A percentile compares a stretch with the other conserved stretches of the same genome.
These are phyloP conservation scores for Poeciliopsis occidentalis DNA, from an alignment of 2,113 vertebrate species.

Conservation along the genomic window DNA sequence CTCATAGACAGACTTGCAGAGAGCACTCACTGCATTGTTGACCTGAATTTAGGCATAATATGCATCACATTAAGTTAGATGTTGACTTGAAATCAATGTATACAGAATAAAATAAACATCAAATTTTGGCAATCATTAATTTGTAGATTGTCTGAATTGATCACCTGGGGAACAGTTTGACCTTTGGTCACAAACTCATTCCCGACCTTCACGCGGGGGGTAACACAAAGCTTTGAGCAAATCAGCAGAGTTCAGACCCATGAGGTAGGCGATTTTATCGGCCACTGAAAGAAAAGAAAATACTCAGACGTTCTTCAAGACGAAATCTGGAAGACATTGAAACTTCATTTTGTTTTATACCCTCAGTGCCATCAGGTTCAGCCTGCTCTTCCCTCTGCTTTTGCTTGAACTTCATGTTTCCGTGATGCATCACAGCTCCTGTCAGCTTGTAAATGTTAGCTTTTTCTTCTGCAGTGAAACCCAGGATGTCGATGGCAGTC, in stretches of 20 bases:
- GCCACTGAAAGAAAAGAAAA: conserved; percentile 66
- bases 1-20: conserved; percentile 79
- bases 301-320: not conserved
- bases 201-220: conserved; percentile 82
- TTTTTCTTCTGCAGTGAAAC: conserved; percentile 88
- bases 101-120: not conserved
- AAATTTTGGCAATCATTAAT: not conserved
- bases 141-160: not conserved
- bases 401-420: conserved; percentile 94
- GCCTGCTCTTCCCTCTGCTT: conserved; percentile 91
- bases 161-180: conserved; percentile 78
- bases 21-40: conserved; percentile 71
- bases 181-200: conserved; percentile 83
- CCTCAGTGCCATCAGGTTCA: conserved; percentile 90
- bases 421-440: conserved; percentile 91
- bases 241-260: conserved; percentile 83
- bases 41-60: conserved; percentile 35
- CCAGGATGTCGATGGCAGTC: conserved; percentile 81
- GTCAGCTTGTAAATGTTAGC: conserved; percentile 84
- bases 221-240: conserved; percentile 80
- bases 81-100: not conserved
- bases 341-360: conserved; percentile 62
- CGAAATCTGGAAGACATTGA: not conserved
- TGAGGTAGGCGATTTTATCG: conserved; percentile 81
- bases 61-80: not conserved